Evolutionary conservation across 2,888 invertebrate species (phyloP), one percentile per base, ranked within the genome.

Genomic region (Cryptocephalus primarius): DNA sequence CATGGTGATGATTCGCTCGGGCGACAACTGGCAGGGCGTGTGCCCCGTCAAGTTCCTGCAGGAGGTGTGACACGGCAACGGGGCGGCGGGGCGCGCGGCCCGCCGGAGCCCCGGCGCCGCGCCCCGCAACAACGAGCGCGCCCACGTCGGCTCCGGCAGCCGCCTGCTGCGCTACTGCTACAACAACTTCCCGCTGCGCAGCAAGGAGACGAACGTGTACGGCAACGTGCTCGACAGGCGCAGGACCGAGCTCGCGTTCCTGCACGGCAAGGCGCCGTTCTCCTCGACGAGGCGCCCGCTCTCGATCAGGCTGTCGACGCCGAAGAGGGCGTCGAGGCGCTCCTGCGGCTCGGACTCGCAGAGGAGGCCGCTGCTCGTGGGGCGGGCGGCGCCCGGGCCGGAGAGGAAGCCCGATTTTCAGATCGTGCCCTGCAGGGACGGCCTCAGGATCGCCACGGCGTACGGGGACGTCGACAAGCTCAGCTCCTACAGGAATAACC

Each of bases 11-110:
- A 90, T 95, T 53, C 82, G 93, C 45, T 89, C 89, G 41, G 92
- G 92, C 0, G 89, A 91, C 64, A 91, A 90, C 74, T 88, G 89
- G 58, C 90, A 92, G 71, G 91, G 89, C 48, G 83, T 89, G 55
- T 95, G 94, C 71, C 94, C 94, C n/a, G 72, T 90, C 39, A 92
- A 91, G 70, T 95, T 91, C 67, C 78, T 95, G 51, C 89, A 91
- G 75, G 93, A 94, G 74, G 90, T 92, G 85, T 91, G 90, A 90
- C 88, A 79, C 69, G 77, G 75, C 60, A 64, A 55, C 44, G 36
- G 22, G 22, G 6, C 22, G 22, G 3, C 22, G 22, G 3, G 3
- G 22, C 22, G 22, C 22, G 22, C 22, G 3, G 44, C 51, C 48
- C 42, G 58, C 57, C 31, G 55, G 53, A 53, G 55, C 14, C 54